Evolutionary conservation across 2,888 invertebrate genomes (phyloP).

Genomic region (Pherbina coryleti): DNA sequence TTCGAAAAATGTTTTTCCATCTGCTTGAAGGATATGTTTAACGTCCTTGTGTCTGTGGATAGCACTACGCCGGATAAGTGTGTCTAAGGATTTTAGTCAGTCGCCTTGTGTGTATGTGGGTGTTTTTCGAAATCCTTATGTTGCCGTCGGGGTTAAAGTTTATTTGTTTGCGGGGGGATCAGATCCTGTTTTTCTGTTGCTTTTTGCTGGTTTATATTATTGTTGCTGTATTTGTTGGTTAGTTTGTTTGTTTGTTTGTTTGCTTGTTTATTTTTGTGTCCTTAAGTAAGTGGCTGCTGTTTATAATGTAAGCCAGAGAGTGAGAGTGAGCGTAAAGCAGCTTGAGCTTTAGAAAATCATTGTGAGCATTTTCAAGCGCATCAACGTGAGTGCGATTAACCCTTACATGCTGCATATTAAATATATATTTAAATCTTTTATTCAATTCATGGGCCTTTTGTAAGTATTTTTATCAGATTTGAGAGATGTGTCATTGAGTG

Average conservation of each 20-base stretch:
- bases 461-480: too few species aligned
- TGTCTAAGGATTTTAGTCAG: constrained; percentile 17
- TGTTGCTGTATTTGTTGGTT: constrained; percentile 46
- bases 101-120: constrained; percentile 30
- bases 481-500: too few species aligned
- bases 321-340: background rate
- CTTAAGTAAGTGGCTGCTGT: constrained; percentile 37
- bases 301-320: background rate
- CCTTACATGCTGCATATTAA: background rate
- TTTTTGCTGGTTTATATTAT: constrained; percentile 51
- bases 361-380: too few species aligned
- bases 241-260: constrained; percentile 28
- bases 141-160: constrained; percentile 49
- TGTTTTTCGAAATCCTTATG: constrained; percentile 38
- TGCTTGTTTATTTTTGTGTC: constrained; percentile 36
- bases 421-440: too few species aligned
- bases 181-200: constrained; percentile 53
- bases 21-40: constrained; percentile 17
- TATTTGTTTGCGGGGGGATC: constrained; percentile 53
- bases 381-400: background rate
- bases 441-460: too few species aligned
- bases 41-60: constrained; percentile 21
- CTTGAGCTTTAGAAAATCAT: too few species aligned
- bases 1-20: constrained; percentile 8
- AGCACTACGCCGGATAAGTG: constrained; percentile 4